Conservation (phyloP, 2,113 vertebrate species). For the Cervus canadensis region DNA sequence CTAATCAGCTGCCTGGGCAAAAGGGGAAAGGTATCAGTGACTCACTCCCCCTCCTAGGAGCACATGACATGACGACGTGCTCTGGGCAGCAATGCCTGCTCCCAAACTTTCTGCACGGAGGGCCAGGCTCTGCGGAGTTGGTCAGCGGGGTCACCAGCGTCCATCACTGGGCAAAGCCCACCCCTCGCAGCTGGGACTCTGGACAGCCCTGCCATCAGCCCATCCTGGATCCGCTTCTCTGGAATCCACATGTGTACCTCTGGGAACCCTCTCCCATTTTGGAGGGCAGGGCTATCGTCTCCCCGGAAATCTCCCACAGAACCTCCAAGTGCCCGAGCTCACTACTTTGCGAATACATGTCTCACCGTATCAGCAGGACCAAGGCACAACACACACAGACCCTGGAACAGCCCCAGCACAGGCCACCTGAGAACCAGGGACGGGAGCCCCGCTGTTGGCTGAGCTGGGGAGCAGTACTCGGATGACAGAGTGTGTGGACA, state of each 20-base stretch:
- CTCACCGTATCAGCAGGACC: background rate
- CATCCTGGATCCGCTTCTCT: background rate
- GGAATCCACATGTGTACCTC: background rate
- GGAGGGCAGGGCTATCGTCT: background rate
- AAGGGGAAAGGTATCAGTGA: background rate
- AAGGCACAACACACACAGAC: accelerated
- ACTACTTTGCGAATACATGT: accelerated
- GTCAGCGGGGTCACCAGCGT: background rate
- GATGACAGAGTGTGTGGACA: background rate
- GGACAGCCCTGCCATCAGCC: background rate
- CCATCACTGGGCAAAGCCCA: accelerated
- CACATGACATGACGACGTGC: background rate
- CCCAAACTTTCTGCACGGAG: background rate
- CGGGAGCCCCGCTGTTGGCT: accelerated
- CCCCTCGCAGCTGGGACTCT: background rate
- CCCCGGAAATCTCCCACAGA: background rate
- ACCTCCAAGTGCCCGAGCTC: background rate
- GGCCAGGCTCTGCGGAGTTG: background rate
- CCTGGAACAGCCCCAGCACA: background rate
- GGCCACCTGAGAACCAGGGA: too few species aligned
- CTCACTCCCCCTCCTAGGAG: background rate
- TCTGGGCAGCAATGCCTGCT: background rate
- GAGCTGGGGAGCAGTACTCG: accelerated
- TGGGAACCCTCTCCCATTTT: background rate
- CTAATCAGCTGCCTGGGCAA: background rate